Percentiles rank a stretch among this genome's conserved stretches.
Conservation (phyloP, 2,888 invertebrate genomes). For the Syritta pipiens region DNA sequence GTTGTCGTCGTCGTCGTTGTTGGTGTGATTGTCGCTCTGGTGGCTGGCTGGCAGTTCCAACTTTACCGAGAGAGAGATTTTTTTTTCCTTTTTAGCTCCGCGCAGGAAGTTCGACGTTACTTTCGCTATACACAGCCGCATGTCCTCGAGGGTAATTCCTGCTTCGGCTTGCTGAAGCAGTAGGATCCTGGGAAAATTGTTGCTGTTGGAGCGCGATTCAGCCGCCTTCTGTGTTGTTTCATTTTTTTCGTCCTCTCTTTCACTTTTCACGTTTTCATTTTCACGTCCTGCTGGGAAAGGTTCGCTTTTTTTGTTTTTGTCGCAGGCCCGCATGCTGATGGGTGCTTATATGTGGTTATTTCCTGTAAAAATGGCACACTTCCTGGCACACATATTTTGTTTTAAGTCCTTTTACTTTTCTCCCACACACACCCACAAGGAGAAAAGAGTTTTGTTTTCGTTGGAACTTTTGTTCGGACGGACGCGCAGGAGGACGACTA, state of each 20-base stretch:
- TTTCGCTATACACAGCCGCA: conserved; percentile 28
- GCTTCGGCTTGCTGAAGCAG: conserved; percentile 44
- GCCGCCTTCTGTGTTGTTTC: conserved; percentile 14
- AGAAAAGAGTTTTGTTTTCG: conserved; percentile 34
- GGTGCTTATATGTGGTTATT: conserved; percentile 62
- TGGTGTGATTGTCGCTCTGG: background rate
- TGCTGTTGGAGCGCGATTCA: conserved; percentile 2
- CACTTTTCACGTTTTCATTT: conserved; percentile 63
- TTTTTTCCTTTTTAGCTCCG: too few relatives aligned
- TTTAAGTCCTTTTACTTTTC: conserved; percentile 46
- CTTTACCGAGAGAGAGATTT: conserved; percentile 49
- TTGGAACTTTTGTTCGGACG: conserved; percentile 33
- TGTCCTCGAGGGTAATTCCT: conserved; percentile 57
- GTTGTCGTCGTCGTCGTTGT: background rate
- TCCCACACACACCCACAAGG: background rate
- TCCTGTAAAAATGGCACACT: conserved; percentile 70
- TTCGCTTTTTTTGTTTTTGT: conserved; percentile 45
- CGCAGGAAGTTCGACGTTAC: too few relatives aligned
- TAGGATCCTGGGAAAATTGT: conserved; percentile 25
- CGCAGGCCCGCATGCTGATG: conserved; percentile 23
- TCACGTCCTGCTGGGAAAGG: conserved; percentile 51
- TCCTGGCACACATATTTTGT: conserved; percentile 68
- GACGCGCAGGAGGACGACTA: too few relatives aligned
- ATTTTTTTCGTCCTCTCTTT: conserved; percentile 24
- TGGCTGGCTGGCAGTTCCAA: too few relatives aligned